Conservation (phyloP, 2,797 vertebrate species). For the Neosilurus mollespiculum region DNA sequence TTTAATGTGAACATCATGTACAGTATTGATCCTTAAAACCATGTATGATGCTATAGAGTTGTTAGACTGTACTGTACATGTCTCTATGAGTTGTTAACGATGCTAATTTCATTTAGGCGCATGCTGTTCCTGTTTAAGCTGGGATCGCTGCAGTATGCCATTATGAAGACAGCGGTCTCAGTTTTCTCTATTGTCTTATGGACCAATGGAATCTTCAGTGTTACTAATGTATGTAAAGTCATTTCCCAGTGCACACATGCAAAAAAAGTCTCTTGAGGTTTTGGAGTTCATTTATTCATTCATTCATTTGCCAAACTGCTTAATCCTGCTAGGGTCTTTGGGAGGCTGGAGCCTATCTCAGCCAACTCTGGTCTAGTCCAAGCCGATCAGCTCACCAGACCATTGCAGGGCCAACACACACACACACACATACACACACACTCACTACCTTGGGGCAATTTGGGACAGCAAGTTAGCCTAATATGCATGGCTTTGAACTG, state of each 20-base stretch:
- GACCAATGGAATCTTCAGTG: slow-evolving; percentile 80
- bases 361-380: too few relatives aligned
- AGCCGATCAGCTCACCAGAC: too few relatives aligned
- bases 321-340: too few relatives aligned
- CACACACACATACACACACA: too few relatives aligned
- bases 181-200: slow-evolving; percentile 81
- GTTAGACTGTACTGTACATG: background rate
- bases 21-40: background rate
- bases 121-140: slow-evolving; percentile 80
- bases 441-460: too few relatives aligned
- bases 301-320: too few relatives aligned
- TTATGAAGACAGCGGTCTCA: slow-evolving; percentile 78
- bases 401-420: too few relatives aligned
- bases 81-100: background rate
- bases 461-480: too few relatives aligned
- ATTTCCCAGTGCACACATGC: background rate
- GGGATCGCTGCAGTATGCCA: slow-evolving; percentile 82
- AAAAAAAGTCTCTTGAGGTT: background rate
- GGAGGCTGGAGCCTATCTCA: too few relatives aligned
- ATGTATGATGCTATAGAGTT: background rate
- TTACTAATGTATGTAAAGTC: slow-evolving; percentile 73
- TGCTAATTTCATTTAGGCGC: slow-evolving; percentile 57
- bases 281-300: too few relatives aligned
- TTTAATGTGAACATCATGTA: background rate
- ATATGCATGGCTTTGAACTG: too few relatives aligned